A percentile compares a stretch with the other conserved stretches of the same genome.
These are phyloP conservation scores for Helarctos malayanus DNA, from an alignment of 2,797 vertebrate genomes.

Conservation along the genomic window DNA sequence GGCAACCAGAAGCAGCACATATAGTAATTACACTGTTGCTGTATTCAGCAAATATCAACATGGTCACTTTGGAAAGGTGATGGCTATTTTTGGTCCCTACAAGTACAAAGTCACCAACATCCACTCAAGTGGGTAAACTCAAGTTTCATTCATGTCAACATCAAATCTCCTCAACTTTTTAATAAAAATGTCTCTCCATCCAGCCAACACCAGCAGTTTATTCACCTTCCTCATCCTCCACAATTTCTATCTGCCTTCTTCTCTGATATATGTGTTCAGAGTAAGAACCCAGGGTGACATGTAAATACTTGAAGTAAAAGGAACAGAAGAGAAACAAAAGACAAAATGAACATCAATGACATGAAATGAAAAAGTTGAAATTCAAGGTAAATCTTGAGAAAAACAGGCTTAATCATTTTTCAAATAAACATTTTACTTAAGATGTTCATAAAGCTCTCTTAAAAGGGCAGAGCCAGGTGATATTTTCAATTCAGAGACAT, in stretches of 20 bases:
- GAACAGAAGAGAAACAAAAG: constrained; percentile 26
- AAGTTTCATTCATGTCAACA: background rate
- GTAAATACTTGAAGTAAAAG: constrained; percentile 57
- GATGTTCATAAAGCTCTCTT: background rate
- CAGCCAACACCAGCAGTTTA: background rate
- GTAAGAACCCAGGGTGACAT: constrained; percentile 59
- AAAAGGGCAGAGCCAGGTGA: background rate
- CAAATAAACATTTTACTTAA: constrained; percentile 35
- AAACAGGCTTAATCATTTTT: background rate
- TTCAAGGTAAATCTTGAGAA: constrained; percentile 62
- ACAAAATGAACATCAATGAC: constrained; percentile 76
- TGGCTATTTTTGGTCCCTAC: background rate
- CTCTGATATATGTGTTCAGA: background rate
- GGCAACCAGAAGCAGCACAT: constrained; percentile 4
- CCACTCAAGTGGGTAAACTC: background rate
- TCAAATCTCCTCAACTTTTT: constrained; percentile 1
- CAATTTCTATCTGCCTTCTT: constrained; percentile 34
- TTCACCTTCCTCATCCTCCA: background rate
- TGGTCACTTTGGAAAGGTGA: constrained; percentile 51
- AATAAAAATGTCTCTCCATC: background rate
- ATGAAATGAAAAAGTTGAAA: constrained; percentile 82
- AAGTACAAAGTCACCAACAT: constrained; percentile 18
- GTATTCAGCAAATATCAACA: background rate
- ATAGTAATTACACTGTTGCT: background rate
- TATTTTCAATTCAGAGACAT: constrained; percentile 32